phyloP scores from a whole-genome alignment of 2,113 vertebrate genomes.

The Orycteropus afer region DNA sequence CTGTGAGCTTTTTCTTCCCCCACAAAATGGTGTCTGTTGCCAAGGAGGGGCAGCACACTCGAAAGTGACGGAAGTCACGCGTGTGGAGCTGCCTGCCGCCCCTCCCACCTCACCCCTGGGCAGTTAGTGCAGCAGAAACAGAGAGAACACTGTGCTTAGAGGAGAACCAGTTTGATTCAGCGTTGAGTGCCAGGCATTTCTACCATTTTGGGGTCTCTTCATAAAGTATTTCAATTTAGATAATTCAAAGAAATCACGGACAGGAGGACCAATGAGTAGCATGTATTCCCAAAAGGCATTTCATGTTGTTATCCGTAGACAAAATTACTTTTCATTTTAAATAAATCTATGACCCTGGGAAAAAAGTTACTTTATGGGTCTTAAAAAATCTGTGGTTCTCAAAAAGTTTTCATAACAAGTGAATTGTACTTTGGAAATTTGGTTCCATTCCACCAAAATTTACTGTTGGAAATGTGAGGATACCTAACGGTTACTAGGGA shows the following conservation, averaged over 20 bases:
- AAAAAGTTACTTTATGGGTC: not conserved
- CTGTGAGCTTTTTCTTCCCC: slow-evolving; percentile 43
- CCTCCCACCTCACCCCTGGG: slow-evolving; percentile 45
- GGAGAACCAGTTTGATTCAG: slow-evolving; percentile 87
- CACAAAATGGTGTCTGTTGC: not conserved
- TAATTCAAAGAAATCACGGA: slow-evolving; percentile 27
- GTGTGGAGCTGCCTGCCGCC: not conserved
- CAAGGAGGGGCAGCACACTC: not conserved
- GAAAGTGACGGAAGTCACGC: not conserved
- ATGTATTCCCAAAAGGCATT: slow-evolving; percentile 55
- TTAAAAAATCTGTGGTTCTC: not conserved
- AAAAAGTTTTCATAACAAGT: not conserved
- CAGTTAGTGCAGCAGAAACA: slow-evolving; percentile 78
- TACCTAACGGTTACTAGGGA: not conserved
- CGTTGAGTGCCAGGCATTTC: slow-evolving; percentile 77
- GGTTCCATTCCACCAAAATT: not conserved
- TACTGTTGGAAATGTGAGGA: not conserved
- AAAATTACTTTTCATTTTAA: not conserved
- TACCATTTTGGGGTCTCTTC: not conserved
- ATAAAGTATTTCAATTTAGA: not conserved
- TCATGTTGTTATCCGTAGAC: not conserved
- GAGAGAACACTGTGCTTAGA: slow-evolving; percentile 58
- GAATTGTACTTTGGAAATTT: not conserved
- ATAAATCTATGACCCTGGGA: not conserved
- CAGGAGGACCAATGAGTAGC: not conserved